phyloP scores from a whole-genome alignment of 2,888 invertebrate genomes.

The Xylocampa areola region DNA sequence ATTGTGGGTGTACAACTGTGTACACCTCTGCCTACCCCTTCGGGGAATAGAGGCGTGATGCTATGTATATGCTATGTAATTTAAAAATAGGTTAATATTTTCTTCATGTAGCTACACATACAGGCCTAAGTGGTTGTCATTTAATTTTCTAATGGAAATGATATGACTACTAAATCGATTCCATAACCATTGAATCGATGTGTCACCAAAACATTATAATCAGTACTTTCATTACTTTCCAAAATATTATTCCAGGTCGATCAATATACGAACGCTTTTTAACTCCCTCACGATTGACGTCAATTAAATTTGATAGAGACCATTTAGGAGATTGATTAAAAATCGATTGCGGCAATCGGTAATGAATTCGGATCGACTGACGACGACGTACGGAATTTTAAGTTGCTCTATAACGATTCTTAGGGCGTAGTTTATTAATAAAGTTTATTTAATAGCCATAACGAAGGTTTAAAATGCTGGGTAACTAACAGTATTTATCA shows the following conservation, averaged over 20 bases:
- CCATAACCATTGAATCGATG: slow-evolving; percentile 23
- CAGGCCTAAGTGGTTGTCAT: too few relatives aligned
- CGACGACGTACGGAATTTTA: slow-evolving; percentile 68
- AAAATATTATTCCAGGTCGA: slow-evolving; percentile 58
- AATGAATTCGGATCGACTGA: slow-evolving; percentile 67
- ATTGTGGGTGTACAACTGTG: too few relatives aligned
- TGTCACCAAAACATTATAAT: slow-evolving; percentile 60
- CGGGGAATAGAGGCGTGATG: too few relatives aligned
- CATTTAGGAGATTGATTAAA: slow-evolving; percentile 83
- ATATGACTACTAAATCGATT: slow-evolving; percentile 8
- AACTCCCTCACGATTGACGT: slow-evolving; percentile 77
- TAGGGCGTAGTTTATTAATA: slow-evolving; percentile 61
- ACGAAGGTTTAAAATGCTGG: slow-evolving; percentile 58
- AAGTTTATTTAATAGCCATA: slow-evolving; percentile 63
- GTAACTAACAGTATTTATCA: slow-evolving; percentile 60
- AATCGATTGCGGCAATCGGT: slow-evolving; percentile 72
- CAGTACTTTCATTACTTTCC: slow-evolving; percentile 63
- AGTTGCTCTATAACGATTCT: slow-evolving; percentile 67
- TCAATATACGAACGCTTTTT: slow-evolving; percentile 70
- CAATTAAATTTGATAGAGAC: slow-evolving; percentile 85
- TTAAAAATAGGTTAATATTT: too few relatives aligned
- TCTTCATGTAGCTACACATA: too few relatives aligned
- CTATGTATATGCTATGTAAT: too few relatives aligned
- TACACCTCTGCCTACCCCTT: too few relatives aligned
- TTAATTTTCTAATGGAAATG: too few relatives aligned